Evolutionary conservation across 2,888 invertebrate genomes (phyloP).

Genomic region (Melieria omissa): DNA sequence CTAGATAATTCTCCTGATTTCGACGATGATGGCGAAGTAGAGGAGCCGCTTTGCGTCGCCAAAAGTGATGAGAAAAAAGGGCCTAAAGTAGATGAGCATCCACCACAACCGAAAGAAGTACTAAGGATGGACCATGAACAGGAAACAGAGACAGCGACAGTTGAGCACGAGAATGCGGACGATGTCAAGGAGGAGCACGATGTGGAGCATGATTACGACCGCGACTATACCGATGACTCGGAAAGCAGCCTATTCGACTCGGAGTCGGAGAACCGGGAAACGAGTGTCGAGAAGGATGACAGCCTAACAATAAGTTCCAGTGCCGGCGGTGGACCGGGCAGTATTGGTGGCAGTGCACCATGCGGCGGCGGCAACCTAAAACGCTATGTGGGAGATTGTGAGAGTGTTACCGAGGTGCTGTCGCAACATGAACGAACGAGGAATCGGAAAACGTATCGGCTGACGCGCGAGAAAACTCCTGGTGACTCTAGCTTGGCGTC

Average conservation of each 20-base stretch:
- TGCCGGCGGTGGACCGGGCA: conserved; percentile 33
- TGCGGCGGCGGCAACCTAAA: conserved; percentile 55
- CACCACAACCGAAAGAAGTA: not conserved
- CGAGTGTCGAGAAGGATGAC: conserved; percentile 64
- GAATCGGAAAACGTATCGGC: conserved; percentile 65
- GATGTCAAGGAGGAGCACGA: conserved; percentile 43
- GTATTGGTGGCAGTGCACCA: conserved; percentile 35
- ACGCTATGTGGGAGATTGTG: conserved; percentile 65
- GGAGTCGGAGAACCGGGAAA: conserved; percentile 62
- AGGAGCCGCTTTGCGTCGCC: conserved; percentile 24
- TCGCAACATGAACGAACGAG: conserved; percentile 65
- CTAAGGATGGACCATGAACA: not conserved
- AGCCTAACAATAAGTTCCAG: conserved; percentile 53
- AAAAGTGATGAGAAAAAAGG: conserved; percentile 19
- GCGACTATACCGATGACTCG: conserved; percentile 63
- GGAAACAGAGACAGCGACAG: conserved; percentile 16
- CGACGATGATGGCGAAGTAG: conserved; percentile 56
- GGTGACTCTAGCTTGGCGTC: conserved; percentile 52
- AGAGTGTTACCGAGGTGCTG: conserved; percentile 62
- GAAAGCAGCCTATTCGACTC: conserved; percentile 65
- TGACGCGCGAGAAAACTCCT: conserved; percentile 60
- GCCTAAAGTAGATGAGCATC: not conserved
- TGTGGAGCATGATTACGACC: conserved; percentile 54
- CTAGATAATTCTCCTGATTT: conserved; percentile 67
- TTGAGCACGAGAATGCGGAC: conserved; percentile 28